phyloP scores from a whole-genome alignment of 2,797 vertebrate species.

The Merluccius polli region DNA sequence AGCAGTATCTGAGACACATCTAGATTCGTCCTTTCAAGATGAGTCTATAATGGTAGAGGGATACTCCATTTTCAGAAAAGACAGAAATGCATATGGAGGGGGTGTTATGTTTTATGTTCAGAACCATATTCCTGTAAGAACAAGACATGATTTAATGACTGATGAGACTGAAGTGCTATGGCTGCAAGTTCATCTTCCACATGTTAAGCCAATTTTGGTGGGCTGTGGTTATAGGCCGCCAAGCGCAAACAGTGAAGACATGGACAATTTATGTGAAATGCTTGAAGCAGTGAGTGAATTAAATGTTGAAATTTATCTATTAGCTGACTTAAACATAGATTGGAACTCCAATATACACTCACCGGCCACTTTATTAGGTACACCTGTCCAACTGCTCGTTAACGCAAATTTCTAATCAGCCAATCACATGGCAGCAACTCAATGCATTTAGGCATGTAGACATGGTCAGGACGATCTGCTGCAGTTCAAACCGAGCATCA shows the following conservation, averaged over 20 bases:
- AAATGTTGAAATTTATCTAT: background rate
- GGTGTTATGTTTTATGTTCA: background rate
- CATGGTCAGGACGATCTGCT: no score
- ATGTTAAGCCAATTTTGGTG: background rate
- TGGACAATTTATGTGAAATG: background rate
- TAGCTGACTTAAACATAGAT: background rate
- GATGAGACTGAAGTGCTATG: background rate
- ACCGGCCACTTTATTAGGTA: no score
- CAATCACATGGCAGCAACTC: no score
- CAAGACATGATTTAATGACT: background rate
- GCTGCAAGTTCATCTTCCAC: background rate
- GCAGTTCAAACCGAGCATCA: no score
- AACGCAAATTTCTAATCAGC: no score
- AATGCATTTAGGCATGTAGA: no score
- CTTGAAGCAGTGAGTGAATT: background rate
- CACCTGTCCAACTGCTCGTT: no score
- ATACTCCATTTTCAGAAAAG: background rate
- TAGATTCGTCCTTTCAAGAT: background rate
- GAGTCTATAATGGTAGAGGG: background rate
- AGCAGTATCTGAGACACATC: background rate
- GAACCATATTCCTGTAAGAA: background rate
- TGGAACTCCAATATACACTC: background rate
- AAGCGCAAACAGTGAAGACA: background rate
- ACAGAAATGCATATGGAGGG: background rate
- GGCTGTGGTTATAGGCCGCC: constrained; percentile 3